phyloP scores from a whole-genome alignment of 2,113 vertebrate genomes.

The Seriola aureovittata region DNA sequence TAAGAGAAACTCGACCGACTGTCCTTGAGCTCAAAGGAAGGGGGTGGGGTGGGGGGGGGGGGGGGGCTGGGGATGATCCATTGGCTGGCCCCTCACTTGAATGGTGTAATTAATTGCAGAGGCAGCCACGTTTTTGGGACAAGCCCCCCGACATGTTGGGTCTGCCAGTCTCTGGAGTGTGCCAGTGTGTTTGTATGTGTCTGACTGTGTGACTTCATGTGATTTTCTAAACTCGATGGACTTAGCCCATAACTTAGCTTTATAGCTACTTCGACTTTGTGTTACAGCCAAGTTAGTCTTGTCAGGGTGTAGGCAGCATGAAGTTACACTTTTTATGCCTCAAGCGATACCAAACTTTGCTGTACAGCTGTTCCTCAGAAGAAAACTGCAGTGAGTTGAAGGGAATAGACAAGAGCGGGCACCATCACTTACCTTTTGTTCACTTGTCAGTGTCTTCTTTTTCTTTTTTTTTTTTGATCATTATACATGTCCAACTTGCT shows the following conservation, averaged over 20 bases:
- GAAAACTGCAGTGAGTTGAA: background rate
- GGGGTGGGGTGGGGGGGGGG: background rate
- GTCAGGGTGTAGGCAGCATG: slow-evolving; percentile 5
- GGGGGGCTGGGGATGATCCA: slow-evolving; percentile 58
- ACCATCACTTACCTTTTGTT: background rate
- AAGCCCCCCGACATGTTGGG: slow-evolving; percentile 41
- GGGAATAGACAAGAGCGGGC: too few relatives aligned
- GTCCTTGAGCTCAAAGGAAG: slow-evolving; percentile 68
- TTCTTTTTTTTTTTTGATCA: slow-evolving; percentile 7
- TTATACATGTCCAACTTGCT: background rate
- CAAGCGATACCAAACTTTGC: background rate
- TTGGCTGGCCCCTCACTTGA: slow-evolving; percentile 52
- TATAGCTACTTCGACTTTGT: background rate
- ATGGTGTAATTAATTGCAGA: slow-evolving; percentile 67
- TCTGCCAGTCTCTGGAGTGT: slow-evolving; percentile 45
- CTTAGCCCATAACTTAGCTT: background rate
- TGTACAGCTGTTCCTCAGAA: background rate
- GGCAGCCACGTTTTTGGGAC: slow-evolving; percentile 55
- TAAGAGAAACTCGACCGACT: slow-evolving; percentile 40
- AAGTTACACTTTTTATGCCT: background rate
- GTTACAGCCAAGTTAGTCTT: background rate
- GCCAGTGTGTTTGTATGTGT: slow-evolving; percentile 22
- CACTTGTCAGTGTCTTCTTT: background rate
- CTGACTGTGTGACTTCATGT: background rate
- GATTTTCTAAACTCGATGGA: slow-evolving; percentile 10